Evolutionary conservation across 1,140 invertebrate genomes (phyloP), one percentile per base, ranked within the genome.

Genomic region (Trichogramma pretiosum): DNA sequence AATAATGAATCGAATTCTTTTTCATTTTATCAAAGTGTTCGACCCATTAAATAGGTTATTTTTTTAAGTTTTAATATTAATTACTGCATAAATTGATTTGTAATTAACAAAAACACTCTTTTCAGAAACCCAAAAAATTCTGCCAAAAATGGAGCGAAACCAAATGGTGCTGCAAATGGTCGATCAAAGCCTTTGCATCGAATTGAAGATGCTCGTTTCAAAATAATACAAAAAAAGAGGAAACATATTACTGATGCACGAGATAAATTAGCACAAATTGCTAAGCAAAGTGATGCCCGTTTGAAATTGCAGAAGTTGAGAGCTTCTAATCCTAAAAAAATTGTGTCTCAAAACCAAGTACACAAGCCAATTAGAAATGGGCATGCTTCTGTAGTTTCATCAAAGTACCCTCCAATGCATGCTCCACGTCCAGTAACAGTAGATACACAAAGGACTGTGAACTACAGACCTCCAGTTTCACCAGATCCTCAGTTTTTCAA

Each of bases 211-310:
- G 84, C 83, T 13, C 66, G 84, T 2, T 73, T 80, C 32, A 83
- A 79, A 64, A 81, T 85, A 35, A 78, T 83, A 47, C 75, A 80
- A 47, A 82, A 83, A 54, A 82, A 83, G 56, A 71, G 81, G 37
- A 72, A 73, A 14, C 78, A 77, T 35, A 70, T 85, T 3, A 72
- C 68, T 0, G 83, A 85, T 71, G 83, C 83, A 3, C 65, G 83
- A 38, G 83, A 84, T 40, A 77, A 82, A 48, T 66, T 85, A n/a
- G 75, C 76, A 8, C 73, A 81, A 64, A 77, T 79, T 43, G 79
- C 79, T 2, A 78, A 80, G 55, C 78, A 79, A 52, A 77, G 66
- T 17, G 83, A 85, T 64, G 81, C 81, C 0, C 68, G 83, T 33
- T 68, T 75, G 21, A 75, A 79, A 54, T 56, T 84, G 9, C 63